Conservation (phyloP, 2,888 invertebrate species). For the Drosophila algonquin region DNA sequence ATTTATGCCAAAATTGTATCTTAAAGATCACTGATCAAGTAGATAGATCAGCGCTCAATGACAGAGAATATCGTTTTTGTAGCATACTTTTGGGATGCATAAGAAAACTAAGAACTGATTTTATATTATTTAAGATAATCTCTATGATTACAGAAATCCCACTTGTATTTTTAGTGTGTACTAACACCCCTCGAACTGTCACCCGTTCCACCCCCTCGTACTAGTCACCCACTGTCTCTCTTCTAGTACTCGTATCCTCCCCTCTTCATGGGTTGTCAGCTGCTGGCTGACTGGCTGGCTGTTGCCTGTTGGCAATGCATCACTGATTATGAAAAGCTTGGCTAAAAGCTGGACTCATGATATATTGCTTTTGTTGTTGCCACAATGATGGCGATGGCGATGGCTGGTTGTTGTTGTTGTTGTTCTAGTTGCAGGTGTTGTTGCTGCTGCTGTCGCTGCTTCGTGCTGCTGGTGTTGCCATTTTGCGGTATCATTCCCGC, state of each 20-base stretch:
- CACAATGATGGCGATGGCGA: not conserved
- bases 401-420: constrained; percentile 20
- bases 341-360: constrained; percentile 78
- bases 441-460: constrained; percentile 1
- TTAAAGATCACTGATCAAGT: no score
- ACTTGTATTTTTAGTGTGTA: not conserved
- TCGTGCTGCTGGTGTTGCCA: constrained; percentile 29
- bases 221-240: not conserved
- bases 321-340: constrained; percentile 80
- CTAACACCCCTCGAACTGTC: not conserved
- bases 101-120: no score
- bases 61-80: no score
- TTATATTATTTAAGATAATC: not conserved
- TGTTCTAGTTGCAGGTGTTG: constrained; percentile 23
- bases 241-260: constrained; percentile 9
- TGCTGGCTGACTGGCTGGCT: constrained; percentile 51
- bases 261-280: constrained; percentile 52
- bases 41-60: no score
- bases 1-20: no score
- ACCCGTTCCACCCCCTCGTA: constrained; percentile 1
- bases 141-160: no score
- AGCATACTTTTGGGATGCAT: no score
- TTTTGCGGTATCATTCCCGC: constrained; percentile 73
- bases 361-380: constrained; percentile 70
- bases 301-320: constrained; percentile 76